A percentile compares a stretch with the other conserved stretches of the same genome.
phyloP scores from a whole-genome alignment of 2,797 vertebrate species.

The Pipistrellus nathusii region DNA sequence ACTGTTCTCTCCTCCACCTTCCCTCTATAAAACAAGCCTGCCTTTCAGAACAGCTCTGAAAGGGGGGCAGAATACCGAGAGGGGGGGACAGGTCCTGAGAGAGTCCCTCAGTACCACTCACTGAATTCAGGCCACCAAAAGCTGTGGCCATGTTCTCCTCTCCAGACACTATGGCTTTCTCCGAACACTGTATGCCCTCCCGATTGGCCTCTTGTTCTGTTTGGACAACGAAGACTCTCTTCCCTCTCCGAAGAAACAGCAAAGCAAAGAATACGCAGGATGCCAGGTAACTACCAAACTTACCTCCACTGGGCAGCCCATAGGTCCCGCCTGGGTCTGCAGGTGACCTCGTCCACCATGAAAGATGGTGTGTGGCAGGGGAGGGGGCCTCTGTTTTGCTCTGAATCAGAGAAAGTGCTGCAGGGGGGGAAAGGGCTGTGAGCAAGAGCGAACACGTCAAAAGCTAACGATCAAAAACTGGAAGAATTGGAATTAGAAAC shows the following conservation, averaged over 20 bases:
- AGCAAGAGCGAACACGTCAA: neutral
- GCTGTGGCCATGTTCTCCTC: neutral
- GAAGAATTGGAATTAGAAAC: neutral
- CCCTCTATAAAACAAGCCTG: slow-evolving; percentile 60
- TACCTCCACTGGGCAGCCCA: neutral
- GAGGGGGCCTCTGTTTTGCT: neutral
- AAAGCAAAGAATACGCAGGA: neutral
- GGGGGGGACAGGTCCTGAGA: neutral
- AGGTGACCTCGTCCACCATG: neutral
- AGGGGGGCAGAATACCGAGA: neutral
- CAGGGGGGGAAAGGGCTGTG: neutral
- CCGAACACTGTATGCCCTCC: neutral
- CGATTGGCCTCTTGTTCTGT: neutral
- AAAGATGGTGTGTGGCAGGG: neutral
- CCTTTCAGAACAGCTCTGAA: slow-evolving; percentile 58
- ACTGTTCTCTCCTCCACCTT: slow-evolving; percentile 27
- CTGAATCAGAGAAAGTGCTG: neutral
- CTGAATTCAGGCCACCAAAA: slow-evolving; percentile 4
- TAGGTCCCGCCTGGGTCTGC: neutral
- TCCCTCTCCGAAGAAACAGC: neutral
- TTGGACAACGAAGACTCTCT: neutral
- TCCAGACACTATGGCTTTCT: neutral
- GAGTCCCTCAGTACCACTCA: neutral
- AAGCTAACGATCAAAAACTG: neutral
- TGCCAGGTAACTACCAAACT: neutral